These are phyloP conservation scores for Brachionus calyciflorus DNA, from an alignment of 1,140 invertebrate species.

Conservation along the genomic window DNA sequence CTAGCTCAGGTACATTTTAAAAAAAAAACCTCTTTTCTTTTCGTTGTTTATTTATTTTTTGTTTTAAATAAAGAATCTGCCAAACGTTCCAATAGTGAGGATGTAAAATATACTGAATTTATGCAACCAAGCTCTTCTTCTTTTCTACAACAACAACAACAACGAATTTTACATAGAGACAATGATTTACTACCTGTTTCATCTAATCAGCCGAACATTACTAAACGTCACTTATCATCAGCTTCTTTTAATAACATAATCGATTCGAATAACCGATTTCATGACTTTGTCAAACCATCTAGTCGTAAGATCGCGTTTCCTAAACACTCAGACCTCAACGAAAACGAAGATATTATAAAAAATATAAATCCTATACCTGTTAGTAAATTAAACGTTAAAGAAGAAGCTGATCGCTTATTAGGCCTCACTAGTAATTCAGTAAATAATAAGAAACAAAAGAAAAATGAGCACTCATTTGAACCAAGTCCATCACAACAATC, in stretches of 20 bases:
- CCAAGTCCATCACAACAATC: too few relatives aligned
- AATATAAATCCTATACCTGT: too few relatives aligned
- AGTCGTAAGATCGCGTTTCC: slow-evolving; percentile 16
- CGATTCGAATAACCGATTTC: background rate
- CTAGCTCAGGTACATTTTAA: background rate
- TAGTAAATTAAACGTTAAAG: slow-evolving; percentile 7
- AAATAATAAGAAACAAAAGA: background rate
- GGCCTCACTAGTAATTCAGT: background rate
- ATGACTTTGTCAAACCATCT: background rate
- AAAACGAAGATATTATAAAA: background rate
- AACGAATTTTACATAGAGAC: background rate
- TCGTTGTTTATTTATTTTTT: background rate
- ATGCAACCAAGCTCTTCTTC: background rate
- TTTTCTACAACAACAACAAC: background rate
- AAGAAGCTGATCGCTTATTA: background rate
- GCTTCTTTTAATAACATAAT: background rate
- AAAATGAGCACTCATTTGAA: background rate
- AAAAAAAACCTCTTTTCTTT: too few relatives aligned
- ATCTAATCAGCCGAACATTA: background rate
- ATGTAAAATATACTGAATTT: slow-evolving; percentile 1
- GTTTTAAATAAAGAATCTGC: background rate
- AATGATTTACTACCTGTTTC: background rate
- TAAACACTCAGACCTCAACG: background rate
- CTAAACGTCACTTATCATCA: slow-evolving; percentile 10
- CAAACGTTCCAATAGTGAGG: slow-evolving; percentile 7